Base-by-base conservation (phyloP, 2,113 vertebrate genomes). In the Sterna hirundo region DNA sequence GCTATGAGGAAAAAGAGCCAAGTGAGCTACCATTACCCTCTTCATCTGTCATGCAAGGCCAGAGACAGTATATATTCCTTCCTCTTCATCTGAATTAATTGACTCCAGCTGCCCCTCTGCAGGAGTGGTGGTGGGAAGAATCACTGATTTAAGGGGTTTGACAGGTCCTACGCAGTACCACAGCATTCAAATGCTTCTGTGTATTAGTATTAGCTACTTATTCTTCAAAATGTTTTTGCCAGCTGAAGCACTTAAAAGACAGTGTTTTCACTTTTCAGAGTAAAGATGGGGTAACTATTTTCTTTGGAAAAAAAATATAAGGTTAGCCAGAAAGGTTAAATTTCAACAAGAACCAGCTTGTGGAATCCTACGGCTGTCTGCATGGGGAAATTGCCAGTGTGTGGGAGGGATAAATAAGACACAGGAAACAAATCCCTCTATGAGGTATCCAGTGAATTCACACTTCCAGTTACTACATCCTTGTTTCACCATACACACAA, bases 61-160 rank as follows among this genome's bases (percentile, higher is more conserved):
- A 66, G 23, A 91, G n/a, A 40, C 16, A 29, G 14, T 23, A 32
- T 40, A 18, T 34, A 42, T 40, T 88, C 23, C 55, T 80, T 68
- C 60, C 13, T 86, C 32, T 70, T 88, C 77, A 88, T 90, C 40
- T 10, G 5, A 71, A 16, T 71, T 90, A 92, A 95, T 64, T 86
- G 42, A 62, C 42, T 93, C 70, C 93, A 94, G 90, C 62, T 96
- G 85, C 46, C 51, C 54, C 82, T 95, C 75, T 66, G 85, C 79
- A 86, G 62, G 82, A 72, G 42, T 17, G 11, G 22, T 23, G 22
- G 49, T 77, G 40, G 68, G 38, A 87, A 71, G 54, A 88, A 90
- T 88, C 82, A 88, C 51, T 74, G 75, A 64, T 86, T 94, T 85
- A 62, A 90, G 66, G 42, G 19, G 21, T 91, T 93, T 94, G 82